Evolutionary conservation across 2,113 vertebrate species (phyloP), one percentile per base, ranked within the genome.

Genomic region (Numida meleagris): DNA sequence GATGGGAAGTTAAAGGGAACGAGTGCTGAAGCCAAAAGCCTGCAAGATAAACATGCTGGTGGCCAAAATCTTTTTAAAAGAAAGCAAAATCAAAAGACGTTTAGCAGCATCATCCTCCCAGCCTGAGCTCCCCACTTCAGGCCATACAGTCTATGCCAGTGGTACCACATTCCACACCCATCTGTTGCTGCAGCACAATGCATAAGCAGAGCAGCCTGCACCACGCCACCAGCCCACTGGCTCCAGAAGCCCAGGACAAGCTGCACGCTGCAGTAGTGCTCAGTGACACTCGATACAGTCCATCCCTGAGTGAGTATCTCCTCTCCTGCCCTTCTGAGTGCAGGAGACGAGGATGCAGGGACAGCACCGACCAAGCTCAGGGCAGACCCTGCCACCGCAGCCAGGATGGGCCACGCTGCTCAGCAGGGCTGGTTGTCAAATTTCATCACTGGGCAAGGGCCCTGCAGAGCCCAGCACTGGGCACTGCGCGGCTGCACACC

Each of bases 161-260:
- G 11, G 19, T 18, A 46, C 38, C 24, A 34, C 21, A 48, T 29
- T 25, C 25, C 3, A 0, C 38, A 21, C 5, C 38, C 16, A 23
- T 2, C 1, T 21, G 62, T 12, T 43, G 42, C 19, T 12, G 18
- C 0, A 1, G 70, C 45, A 63, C 0, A 1, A 50, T 14, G 8
- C 29, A 29, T 24, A 57, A 36, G n/a, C 8, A 43, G 45, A 58
- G 45, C 38, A 25, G 43, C 40, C 45, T 45, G 29, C 0, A 4
- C 42, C 42, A 18, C 0, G 5, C 31, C 42, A 23, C 33, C 57
- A 34, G n/a, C 57, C 12, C 12, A 21, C 57, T 59, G 33, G 33
- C n/a, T 40, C 16, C 36, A 38, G 36, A 25, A 40, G 61, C 24
- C 61, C n/a, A 0, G 36, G 36, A 63, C 16, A 25, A 38, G 61